Conservation (phyloP, 2,797 vertebrate genomes). For the Typhlichthys eigenmanni region DNA sequence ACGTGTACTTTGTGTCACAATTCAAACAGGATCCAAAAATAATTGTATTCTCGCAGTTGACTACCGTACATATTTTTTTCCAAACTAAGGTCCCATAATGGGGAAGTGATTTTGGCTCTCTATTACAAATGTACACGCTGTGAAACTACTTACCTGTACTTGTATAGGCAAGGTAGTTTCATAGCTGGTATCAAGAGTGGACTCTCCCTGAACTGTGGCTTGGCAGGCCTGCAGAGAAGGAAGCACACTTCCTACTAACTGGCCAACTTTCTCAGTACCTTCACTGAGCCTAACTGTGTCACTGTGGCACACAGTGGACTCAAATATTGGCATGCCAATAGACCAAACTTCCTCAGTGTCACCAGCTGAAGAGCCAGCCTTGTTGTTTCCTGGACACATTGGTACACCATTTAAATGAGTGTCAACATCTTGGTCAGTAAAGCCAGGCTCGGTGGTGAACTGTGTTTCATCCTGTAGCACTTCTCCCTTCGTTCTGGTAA, state of each 20-base stretch:
- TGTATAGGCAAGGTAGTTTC: conserved; percentile 43
- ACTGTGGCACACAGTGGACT: conserved; percentile 32
- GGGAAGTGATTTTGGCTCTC: not conserved
- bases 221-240: not conserved
- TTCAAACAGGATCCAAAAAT: no score
- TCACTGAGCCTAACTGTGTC: not conserved
- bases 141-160: conserved; percentile 44
- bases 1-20: no score
- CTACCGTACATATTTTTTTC: no score
- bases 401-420: not conserved
- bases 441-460: not conserved
- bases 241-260: not conserved
- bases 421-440: not conserved
- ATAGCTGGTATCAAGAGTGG: conserved; percentile 18
- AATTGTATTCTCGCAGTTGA: no score
- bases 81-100: not conserved
- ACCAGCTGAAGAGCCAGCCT: conserved; percentile 16
- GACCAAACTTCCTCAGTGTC: not conserved
- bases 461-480: not conserved
- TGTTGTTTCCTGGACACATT: not conserved
- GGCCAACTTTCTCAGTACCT: not conserved
- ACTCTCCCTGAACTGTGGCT: rapidly evolving
- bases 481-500: not conserved
- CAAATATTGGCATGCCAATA: conserved; percentile 34
- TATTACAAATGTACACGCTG: not conserved